Evolutionary conservation across 53 echinoderm and acorn worm species (phyloP).

Genomic region (Zoroaster sp.): DNA sequence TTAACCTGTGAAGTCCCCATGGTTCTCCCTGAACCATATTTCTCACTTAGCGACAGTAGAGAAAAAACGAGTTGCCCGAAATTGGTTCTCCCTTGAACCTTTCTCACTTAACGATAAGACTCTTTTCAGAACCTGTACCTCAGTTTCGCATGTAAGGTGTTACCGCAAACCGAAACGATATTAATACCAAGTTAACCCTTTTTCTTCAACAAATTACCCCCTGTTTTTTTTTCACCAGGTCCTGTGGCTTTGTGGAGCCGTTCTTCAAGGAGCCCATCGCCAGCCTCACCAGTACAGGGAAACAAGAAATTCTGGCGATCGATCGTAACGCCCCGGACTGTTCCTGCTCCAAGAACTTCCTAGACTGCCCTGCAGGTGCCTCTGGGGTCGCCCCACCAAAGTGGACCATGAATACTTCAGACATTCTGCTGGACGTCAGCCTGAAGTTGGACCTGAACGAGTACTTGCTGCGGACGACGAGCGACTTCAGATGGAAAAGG

Average conservation of each 20-base stretch:
- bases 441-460: constrained; percentile 65
- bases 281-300: constrained; percentile 6
- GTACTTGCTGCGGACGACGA: constrained; percentile 66
- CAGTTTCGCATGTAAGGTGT: not conserved
- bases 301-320: not conserved
- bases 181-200: not conserved
- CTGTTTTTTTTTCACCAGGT: not conserved
- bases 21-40: no score
- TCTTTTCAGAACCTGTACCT: not conserved
- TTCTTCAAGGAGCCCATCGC: constrained; percentile 39
- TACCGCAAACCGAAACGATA: no score
- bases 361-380: constrained; percentile 59
- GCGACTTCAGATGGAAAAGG: constrained; percentile 57
- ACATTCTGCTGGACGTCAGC: constrained; percentile 69
- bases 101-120: no score
- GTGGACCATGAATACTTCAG: constrained; percentile 72
- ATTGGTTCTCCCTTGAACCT: no score
- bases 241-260: constrained; percentile 59
- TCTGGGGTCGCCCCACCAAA: constrained; percentile 63
- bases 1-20: no score
- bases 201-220: no score
- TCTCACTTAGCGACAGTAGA: no score
- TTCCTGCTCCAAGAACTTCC: constrained; percentile 33
- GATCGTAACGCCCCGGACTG: constrained; percentile 57
- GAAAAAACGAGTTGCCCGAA: no score